Evolutionary conservation across 1,140 invertebrate genomes (phyloP).

Genomic region (Drosophila arizonae): DNA sequence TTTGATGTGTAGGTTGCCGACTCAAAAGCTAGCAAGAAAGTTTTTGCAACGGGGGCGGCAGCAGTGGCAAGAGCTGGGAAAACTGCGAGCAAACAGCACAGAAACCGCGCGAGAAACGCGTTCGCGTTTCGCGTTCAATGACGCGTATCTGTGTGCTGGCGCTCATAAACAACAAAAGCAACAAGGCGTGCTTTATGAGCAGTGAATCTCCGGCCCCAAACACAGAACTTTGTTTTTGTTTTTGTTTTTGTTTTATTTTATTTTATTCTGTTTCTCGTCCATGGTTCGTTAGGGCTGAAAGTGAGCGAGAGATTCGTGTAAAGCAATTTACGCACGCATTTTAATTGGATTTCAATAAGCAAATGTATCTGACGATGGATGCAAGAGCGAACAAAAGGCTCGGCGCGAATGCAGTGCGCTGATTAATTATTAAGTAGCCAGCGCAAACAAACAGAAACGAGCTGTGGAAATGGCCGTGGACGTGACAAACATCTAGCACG

Average conservation of each 20-base stretch:
- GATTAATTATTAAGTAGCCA: conserved; percentile 40
- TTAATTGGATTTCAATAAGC: conserved; percentile 57
- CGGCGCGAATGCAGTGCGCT: conserved; percentile 17
- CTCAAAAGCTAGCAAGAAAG: conserved; percentile 40
- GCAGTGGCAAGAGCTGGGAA: conserved; percentile 19
- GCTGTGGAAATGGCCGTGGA: conserved; percentile 30
- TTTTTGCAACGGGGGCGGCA: conserved; percentile 2
- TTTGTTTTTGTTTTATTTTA: no score
- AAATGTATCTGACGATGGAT: conserved; percentile 41
- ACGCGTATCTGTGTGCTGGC: conserved; percentile 62
- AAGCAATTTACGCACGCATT: conserved; percentile 71
- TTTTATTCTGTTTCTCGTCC: conserved; percentile 43
- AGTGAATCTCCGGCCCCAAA: conserved; percentile 1
- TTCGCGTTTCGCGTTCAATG: conserved; percentile 49
- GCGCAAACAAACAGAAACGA: conserved; percentile 20
- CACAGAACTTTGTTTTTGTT: conserved; percentile 45
- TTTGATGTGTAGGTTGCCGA: conserved; percentile 6
- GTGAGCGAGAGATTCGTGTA: conserved; percentile 64
- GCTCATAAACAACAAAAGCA: conserved; percentile 75
- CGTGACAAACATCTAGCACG: conserved; percentile 60
- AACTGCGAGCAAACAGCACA: conserved; percentile 28
- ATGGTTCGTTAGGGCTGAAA: conserved; percentile 66
- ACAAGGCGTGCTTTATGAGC: conserved; percentile 75
- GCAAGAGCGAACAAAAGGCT: conserved; percentile 37
- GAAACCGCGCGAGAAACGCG: conserved; percentile 58